Percentiles rank a stretch among this genome's conserved stretches.
Evolutionary conservation across 53 echinoderm and acorn worm species (phyloP).

Genomic region (Hippasteria phrygiana): DNA sequence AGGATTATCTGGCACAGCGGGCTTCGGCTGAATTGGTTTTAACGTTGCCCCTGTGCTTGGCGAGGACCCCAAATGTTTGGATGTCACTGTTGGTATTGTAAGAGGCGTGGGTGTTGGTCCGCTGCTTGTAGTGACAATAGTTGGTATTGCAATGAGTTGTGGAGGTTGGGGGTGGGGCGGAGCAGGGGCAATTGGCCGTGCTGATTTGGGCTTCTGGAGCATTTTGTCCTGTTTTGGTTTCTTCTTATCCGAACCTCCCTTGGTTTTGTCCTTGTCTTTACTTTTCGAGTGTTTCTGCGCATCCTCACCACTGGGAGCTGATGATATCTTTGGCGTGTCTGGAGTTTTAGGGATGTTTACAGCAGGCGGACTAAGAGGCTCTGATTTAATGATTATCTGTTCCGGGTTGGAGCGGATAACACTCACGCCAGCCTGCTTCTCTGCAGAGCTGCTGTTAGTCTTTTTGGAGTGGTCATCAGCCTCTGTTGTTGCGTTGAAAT

Average conservation of each 20-base stretch:
- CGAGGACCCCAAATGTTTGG: constrained; percentile 66
- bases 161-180: constrained; percentile 77
- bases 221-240: constrained; percentile 86
- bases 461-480: constrained; percentile 59
- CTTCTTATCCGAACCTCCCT: constrained; percentile 84
- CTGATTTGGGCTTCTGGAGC: constrained; percentile 71
- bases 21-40: constrained; percentile 99
- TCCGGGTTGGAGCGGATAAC: constrained; percentile 77
- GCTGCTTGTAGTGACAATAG: constrained; percentile 80
- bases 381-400: constrained; percentile 53
- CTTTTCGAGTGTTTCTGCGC: constrained; percentile 75
- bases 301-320: constrained; percentile 50
- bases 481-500: constrained; percentile 83
- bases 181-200: constrained; percentile 87
- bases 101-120: constrained; percentile 74
- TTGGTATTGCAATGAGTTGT: constrained; percentile 95
- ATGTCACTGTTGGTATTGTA: constrained; percentile 70
- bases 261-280: constrained; percentile 84
- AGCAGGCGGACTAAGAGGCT: constrained; percentile 60
- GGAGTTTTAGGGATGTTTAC: constrained; percentile 23
- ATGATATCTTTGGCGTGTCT: constrained; percentile 51
- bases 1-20: constrained; percentile 73
- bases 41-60: constrained; percentile 61
- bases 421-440: constrained; percentile 79
- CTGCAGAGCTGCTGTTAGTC: constrained; percentile 46